Base-by-base conservation (phyloP, 1,140 invertebrate genomes). In the Dinothrombium tinctorium region DNA sequence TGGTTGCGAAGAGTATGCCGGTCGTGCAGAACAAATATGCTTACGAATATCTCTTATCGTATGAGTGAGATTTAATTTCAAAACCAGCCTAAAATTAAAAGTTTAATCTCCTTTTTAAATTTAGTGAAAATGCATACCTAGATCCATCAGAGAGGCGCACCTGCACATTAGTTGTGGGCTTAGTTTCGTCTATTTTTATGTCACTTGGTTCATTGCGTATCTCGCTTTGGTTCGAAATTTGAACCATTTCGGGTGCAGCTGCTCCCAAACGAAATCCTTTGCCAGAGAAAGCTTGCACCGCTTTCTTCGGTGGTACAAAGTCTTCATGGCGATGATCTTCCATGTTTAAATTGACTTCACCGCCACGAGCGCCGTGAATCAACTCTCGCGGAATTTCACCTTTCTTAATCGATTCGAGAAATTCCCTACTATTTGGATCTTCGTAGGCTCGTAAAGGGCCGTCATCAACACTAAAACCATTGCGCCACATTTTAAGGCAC, bases 391-490 rank as follows among this genome's bases (percentile, higher is more conserved):
- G 89, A 41, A 95, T 76, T 64, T 87, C 78, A 4, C 82, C 84
- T 47, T 71, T 63, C 48, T 75, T 71, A 36, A 96, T 75, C 32
- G 73, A 71, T 45, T 73, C 72, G 9, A 98, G 63, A 57, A 98
- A 95, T 49, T 80, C 74, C 40, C 68, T 70, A 57, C 90, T 90
- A 21, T 68, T 65, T 2, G 81, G 76, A 62, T 94, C 82, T 28
- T 67, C 64, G 53, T 89, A 95, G 2, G 67, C 59, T 44, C 87
- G 61, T 40, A 96, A 56, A 36, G 76, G 72, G 8, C 82, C 83
- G 54, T 77, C 73, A 63, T 95, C 80, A 42, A 98, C 69, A 39
- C 78, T 89, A 57, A 95, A 96, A 1, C 92, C 92, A 59, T 87
- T 79, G 50, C 74, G 72, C 84, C 87, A 96, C 33, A 98, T 61